phyloP scores from a whole-genome alignment of 2,888 invertebrate species.

The Tetanocera ferruginea region DNA sequence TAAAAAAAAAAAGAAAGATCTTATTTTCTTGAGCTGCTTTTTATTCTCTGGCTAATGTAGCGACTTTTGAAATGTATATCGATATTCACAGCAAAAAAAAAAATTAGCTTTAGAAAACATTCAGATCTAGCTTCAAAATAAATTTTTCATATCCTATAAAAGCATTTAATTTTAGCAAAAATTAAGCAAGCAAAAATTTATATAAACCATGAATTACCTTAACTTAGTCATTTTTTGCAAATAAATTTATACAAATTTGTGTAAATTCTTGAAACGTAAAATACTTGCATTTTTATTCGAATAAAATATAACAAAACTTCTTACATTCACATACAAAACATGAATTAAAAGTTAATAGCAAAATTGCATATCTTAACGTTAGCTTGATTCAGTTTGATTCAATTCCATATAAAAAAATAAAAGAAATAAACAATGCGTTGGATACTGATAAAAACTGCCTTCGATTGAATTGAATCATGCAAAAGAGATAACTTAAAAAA shows the following conservation, averaged over 20 bases:
- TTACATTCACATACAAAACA: slow-evolving; percentile 57
- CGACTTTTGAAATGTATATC: background rate
- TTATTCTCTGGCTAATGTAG: background rate
- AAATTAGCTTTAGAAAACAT: background rate
- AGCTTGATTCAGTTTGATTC: too few species aligned
- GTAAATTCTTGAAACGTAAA: slow-evolving; percentile 1
- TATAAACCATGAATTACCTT: background rate
- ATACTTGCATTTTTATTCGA: background rate
- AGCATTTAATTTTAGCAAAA: slow-evolving; percentile 17
- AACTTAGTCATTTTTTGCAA: background rate
- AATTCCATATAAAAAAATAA: slow-evolving; percentile 52
- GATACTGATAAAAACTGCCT: too few species aligned
- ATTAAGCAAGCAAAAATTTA: background rate
- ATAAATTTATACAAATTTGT: slow-evolving; percentile 20
- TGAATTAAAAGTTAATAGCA: too few species aligned
- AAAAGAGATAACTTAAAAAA: too few species aligned
- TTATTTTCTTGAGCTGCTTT: background rate
- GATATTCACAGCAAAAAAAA: background rate
- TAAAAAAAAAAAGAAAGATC: background rate
- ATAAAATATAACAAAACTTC: slow-evolving; percentile 48
- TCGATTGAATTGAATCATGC: too few species aligned
- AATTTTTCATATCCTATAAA: slow-evolving; percentile 8
- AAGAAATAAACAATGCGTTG: slow-evolving; percentile 56
- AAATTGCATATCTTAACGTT: too few species aligned
- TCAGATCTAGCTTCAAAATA: slow-evolving; percentile 16